Conservation (phyloP, 2,797 vertebrate genomes). For the Chromis chromis region DNA sequence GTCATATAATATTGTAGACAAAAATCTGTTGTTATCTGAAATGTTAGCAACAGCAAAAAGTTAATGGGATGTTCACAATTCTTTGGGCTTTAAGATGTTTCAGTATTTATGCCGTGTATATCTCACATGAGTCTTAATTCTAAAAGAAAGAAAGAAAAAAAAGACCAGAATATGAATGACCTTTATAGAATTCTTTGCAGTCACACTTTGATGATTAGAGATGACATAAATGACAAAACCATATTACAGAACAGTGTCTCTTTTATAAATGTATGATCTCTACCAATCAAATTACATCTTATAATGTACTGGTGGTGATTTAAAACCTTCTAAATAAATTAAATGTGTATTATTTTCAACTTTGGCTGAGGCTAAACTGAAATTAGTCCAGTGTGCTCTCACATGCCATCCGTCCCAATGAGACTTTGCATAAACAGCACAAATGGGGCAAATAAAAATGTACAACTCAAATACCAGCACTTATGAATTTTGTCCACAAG, state of each 20-base stretch:
- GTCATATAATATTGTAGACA: background rate
- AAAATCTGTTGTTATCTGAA: no score
- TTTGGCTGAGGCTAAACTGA: background rate
- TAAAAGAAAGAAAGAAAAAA: background rate
- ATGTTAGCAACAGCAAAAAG: no score
- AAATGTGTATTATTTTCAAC: background rate
- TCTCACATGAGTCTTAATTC: no score
- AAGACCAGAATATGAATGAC: background rate
- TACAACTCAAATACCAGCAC: background rate
- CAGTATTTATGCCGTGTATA: no score
- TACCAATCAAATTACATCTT: background rate
- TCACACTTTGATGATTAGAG: background rate
- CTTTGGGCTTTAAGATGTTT: no score
- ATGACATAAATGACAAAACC: background rate
- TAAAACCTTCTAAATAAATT: background rate
- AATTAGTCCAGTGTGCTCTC: background rate
- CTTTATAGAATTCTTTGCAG: background rate
- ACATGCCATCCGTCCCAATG: background rate
- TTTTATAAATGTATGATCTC: background rate
- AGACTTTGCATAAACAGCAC: background rate
- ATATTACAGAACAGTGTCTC: no score
- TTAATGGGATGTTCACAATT: no score
- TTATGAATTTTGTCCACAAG: conserved; percentile 28
- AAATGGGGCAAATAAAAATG: background rate
- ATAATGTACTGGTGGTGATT: background rate